Evolutionary conservation across 2,888 invertebrate genomes (phyloP).

Genomic region (Agrochola circellaris): DNA sequence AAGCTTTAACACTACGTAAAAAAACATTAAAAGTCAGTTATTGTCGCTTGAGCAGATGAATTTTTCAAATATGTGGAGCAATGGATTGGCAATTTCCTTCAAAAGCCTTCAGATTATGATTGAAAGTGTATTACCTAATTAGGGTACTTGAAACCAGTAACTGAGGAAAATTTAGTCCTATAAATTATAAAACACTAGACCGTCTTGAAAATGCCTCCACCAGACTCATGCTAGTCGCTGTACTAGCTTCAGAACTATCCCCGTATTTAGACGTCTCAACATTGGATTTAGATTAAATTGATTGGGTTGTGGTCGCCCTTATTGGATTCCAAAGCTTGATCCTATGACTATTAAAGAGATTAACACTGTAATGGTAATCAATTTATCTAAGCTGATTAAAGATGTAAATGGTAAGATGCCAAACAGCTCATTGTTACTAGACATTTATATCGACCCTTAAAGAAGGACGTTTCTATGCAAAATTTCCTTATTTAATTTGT

Average conservation of each 20-base stretch:
- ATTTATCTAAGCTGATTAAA: conserved; percentile 31
- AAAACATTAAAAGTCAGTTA: no score
- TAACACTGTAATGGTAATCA: conserved; percentile 44
- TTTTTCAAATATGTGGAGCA: background rate
- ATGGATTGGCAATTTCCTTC: background rate
- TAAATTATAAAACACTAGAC: no score
- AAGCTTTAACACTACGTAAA: no score
- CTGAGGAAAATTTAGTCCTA: no score
- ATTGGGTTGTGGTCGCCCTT: conserved; percentile 26
- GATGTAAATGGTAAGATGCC: conserved; percentile 25
- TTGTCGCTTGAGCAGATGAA: background rate
- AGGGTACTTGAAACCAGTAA: background rate
- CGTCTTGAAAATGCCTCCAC: background rate
- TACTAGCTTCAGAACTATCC: background rate
- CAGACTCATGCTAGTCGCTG: no score
- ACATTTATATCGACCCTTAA: background rate
- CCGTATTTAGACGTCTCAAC: background rate
- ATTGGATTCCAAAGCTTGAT: conserved; percentile 41
- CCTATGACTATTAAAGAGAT: conserved; percentile 44
- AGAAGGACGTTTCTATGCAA: background rate
- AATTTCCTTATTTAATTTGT: background rate
- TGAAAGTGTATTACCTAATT: background rate
- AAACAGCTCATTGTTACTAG: background rate
- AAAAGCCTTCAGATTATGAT: background rate
- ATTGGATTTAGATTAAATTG: conserved; percentile 28